Evolutionary conservation across 2,113 vertebrate species (phyloP), one percentile per base, ranked within the genome.

Genomic region (Benitochromis conjunctus): DNA sequence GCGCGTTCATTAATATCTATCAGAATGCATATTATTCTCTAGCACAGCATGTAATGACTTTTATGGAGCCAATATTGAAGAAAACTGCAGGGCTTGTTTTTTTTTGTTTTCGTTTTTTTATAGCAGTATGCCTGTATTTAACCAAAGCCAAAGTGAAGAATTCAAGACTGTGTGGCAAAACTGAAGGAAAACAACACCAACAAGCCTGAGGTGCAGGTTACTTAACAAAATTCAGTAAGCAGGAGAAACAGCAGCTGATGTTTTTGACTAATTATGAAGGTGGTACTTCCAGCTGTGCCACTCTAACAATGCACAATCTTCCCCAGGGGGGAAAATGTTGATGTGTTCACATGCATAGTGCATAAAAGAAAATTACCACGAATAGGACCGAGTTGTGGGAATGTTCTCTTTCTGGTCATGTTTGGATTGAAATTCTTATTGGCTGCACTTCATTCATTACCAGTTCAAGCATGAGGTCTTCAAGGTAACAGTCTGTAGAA

Each of bases 211-310:
- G 55, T 86, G 78, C 26, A 6, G 69, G 29, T 51, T 88, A 88
- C 81, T 34, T 79, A 82, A 83, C 29, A 71, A 7, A 48, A 55
- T 29, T 82, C 43, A 51, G 43, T 36, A 60, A 69, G 66, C 24
- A 64, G 12, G 18, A 76, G 14, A 77, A 84, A 84, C 24, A 74
- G 46, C 80, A 71, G 29, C 36, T 76, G 51, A 87, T 85, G 79
- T 69, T 57, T 87, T 77, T 80, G 9, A 24, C 64, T 91, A 82
- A 91, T 86, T 89, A 62, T 81, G 18, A 57, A 87, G 92, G 82
- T 89, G 84, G 34, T 41, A 71, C 83, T 74, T 82, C 64, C 88
- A 90, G 86, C 89, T 89, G 86, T 81, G 86, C 48, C 6, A 19
- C 53, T 48, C n/a, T 46, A 83, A 85, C 83, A 85, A 85, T 53